phyloP scores from a whole-genome alignment of 2,113 vertebrate species.

The Chrysochloris asiatica region DNA sequence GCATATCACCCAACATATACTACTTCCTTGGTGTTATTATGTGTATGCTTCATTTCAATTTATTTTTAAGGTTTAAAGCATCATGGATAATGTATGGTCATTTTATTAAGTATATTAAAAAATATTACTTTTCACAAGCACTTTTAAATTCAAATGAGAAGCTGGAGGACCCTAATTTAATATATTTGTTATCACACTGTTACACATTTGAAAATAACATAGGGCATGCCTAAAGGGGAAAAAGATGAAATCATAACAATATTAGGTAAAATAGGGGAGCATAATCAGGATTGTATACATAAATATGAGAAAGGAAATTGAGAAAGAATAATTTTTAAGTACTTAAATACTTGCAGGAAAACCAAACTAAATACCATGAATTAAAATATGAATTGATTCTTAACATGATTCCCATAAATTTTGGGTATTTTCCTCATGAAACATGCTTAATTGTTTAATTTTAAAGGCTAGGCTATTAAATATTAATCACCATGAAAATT shows the following conservation, averaged over 20 bases:
- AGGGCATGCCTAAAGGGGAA: constrained; percentile 1
- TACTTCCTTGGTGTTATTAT: neutral
- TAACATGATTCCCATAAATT: constrained; percentile 63
- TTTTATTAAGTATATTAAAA: constrained; percentile 48
- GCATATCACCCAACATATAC: neutral
- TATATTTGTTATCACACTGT: constrained; percentile 73
- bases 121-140: neutral
- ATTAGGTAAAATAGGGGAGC: constrained; percentile 64
- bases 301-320: constrained; percentile 67
- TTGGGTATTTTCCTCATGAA: constrained; percentile 56
- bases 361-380: constrained; percentile 64
- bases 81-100: too few relatives aligned
- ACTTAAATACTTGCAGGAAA: constrained; percentile 48
- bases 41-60: constrained; percentile 1
- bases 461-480: constrained; percentile 51
- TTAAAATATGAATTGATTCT: constrained; percentile 72
- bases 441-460: constrained; percentile 73
- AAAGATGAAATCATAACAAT: constrained; percentile 74
- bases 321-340: constrained; percentile 38
- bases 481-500: constrained; percentile 71
- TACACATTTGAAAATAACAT: constrained; percentile 74
- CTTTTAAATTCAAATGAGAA: constrained; percentile 77
- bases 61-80: too few relatives aligned
- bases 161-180: constrained; percentile 52
- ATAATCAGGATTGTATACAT: constrained; percentile 63